phyloP scores from a whole-genome alignment of 2,888 invertebrate species.

The Hypsopygia costalis region DNA sequence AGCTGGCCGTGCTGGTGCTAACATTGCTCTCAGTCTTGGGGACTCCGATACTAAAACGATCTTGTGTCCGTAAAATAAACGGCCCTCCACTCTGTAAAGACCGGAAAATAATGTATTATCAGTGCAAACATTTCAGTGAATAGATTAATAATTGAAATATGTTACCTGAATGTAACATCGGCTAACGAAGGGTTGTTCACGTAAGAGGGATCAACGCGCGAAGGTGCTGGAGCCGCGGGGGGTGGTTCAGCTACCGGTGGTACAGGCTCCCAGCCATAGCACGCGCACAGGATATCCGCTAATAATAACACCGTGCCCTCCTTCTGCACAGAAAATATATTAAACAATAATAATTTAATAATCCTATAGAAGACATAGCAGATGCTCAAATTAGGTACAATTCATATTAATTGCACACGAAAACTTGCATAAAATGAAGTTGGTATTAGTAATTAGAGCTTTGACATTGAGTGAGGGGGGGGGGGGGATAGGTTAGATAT shows the following conservation, averaged over 20 bases:
- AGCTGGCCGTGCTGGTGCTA: constrained; percentile 69
- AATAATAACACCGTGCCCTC: constrained; percentile 92
- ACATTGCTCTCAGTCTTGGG: constrained; percentile 91
- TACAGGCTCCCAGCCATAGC: constrained; percentile 93
- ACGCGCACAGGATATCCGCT: constrained; percentile 94
- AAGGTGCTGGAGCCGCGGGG: constrained; percentile 81
- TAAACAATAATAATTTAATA: too few species aligned
- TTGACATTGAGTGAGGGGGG: too few species aligned
- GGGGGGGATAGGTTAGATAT: too few species aligned
- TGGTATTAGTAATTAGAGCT: too few species aligned
- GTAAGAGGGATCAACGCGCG: constrained; percentile 94
- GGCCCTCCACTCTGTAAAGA: constrained; percentile 88
- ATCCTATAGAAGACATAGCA: too few species aligned
- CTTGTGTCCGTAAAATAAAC: constrained; percentile 95
- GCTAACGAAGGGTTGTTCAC: constrained; percentile 96
- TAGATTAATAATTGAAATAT: constrained; percentile 9
- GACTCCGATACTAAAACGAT: constrained; percentile 96
- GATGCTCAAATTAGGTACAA: too few species aligned
- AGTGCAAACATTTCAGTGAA: too few species aligned
- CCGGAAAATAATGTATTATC: too few species aligned
- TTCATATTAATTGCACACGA: too few species aligned
- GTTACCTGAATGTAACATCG: constrained; percentile 93
- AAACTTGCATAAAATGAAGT: too few species aligned
- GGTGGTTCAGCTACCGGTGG: constrained; percentile 78
- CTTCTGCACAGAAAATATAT: constrained; percentile 75